Conservation (phyloP, 2,113 vertebrate species). For the Taxidea taxus region DNA sequence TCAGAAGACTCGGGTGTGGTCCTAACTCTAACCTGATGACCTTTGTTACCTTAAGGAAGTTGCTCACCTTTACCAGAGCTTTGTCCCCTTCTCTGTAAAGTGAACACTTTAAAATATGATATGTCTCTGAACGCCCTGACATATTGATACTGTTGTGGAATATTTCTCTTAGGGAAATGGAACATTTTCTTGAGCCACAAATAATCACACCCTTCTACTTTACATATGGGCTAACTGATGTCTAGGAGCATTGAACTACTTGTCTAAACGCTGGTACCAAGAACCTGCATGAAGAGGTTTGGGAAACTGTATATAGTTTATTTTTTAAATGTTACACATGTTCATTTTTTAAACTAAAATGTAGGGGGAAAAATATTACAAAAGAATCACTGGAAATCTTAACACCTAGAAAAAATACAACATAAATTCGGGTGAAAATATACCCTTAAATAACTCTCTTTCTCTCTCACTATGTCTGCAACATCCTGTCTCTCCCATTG, state of each 20-base stretch:
- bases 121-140: not conserved
- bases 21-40: not conserved
- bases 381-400: not conserved
- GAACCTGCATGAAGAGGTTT: not conserved
- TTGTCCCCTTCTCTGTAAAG: not conserved
- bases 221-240: not conserved
- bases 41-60: not conserved
- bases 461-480: not conserved
- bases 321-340: not conserved
- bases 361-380: not conserved
- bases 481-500: not conserved
- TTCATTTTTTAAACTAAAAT: not conserved
- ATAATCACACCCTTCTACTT: not conserved
- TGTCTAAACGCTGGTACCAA: not conserved
- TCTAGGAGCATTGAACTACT: not conserved
- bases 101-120: not conserved
- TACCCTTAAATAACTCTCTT: not conserved
- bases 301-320: not conserved
- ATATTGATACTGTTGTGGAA: not conserved
- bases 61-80: not conserved
- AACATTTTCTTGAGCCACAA: not conserved
- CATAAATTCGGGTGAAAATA: not conserved
- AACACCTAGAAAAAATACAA: not conserved
- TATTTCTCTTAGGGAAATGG: not conserved
- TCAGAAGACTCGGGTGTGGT: not conserved